Evolutionary conservation across 2,113 vertebrate genomes (phyloP), one percentile per base, ranked within the genome.

Genomic region (Onychorhynchus coronatus): DNA sequence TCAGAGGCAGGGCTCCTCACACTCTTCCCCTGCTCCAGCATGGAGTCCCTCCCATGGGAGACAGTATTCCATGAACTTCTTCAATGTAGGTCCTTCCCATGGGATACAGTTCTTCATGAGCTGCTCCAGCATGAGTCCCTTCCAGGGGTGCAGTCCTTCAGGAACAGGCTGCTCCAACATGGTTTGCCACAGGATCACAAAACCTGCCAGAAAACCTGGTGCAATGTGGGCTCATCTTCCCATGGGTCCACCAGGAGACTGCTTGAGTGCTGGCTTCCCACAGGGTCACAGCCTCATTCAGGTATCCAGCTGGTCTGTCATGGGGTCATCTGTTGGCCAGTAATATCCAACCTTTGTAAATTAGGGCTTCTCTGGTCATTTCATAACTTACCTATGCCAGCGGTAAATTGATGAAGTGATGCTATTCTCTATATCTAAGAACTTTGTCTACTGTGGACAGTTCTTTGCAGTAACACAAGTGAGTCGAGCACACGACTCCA

Each of bases 241-340:
- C 0, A 0, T 47, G 24, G 13, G 7, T 68, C 13, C n/a, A 21
- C 6, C 15, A 61, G n/a, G 28, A 68, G 13, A 23, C 62, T 61
- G 6, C 19, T 22, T 21, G 33, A 46, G 28, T 41, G 13, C 24
- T 46, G 28, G 20, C 39, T 53, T 30, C 33, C 53, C 28, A 18
- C 5, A 31, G 28, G 10, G 9, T 21, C 53, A 61, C 61, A 67
- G 8, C 5, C 20, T 46, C 46, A 30, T 52, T 39, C 46, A 53
- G 12, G 20, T 9, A n/a, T 25, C 28, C 33, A 52, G 23, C 15
- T 61, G 28, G 39, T 61, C 46, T 14, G 8, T 8, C 23, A 53
- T 21, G 28, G 28, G 19, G 15, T 53, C 28, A 52, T 68, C n/a
- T 30, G 47, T 0, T 0, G 39, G 11, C 13, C 17, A 27, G 11